A percentile compares a stretch with the other conserved stretches of the same genome.
Evolutionary conservation across 2,113 vertebrate genomes (phyloP).

Genomic region (Paraplagusia blochii): DNA sequence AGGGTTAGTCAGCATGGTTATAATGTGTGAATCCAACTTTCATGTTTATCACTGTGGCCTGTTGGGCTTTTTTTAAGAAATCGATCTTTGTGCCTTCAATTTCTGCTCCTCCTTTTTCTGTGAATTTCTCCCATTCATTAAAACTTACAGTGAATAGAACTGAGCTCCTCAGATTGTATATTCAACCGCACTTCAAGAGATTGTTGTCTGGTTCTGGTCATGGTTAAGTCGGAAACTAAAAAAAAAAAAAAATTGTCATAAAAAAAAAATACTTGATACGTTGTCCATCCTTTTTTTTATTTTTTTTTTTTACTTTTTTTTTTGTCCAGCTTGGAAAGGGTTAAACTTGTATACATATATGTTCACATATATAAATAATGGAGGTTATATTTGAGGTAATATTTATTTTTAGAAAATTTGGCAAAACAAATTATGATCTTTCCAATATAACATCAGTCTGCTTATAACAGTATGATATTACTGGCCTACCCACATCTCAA

Average conservation of each 20-base stretch:
- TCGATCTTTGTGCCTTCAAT: slow-evolving; percentile 49
- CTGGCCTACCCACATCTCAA: no score
- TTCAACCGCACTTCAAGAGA: background rate
- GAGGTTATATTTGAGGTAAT: no score
- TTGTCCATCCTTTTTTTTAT: background rate
- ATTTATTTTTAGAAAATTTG: no score
- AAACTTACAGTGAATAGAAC: background rate
- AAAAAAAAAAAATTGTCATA: no score
- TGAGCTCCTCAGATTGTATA: background rate
- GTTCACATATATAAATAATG: no score
- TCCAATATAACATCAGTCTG: no score
- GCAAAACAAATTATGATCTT: no score
- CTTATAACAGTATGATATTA: no score
- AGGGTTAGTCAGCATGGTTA: background rate
- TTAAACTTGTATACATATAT: no score
- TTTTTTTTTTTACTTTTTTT: no score
- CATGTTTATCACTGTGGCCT: background rate
- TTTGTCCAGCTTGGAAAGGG: no score
- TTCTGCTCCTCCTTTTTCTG: slow-evolving; percentile 38
- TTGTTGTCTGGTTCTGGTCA: background rate
- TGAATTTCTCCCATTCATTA: slow-evolving; percentile 5
- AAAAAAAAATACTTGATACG: no score
- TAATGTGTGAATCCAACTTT: background rate
- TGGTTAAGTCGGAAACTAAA: background rate
- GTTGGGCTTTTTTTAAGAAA: background rate